phyloP scores from a whole-genome alignment of 2,113 vertebrate genomes.

The Trichomycterus rosablanca region DNA sequence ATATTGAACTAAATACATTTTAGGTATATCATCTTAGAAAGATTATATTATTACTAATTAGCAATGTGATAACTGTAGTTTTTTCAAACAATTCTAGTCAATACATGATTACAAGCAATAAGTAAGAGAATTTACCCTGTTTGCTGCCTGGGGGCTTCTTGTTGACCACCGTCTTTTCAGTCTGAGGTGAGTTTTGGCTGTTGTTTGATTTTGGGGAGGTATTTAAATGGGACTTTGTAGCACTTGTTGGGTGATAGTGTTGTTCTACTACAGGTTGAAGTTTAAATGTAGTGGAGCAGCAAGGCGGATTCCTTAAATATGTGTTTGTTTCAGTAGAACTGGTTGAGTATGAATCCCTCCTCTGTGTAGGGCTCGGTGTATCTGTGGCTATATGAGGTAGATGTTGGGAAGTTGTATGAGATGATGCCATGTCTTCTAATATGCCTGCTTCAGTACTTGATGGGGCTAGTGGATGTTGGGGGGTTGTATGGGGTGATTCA shows the following conservation, averaged over 20 bases:
- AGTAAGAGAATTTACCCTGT: conserved; percentile 39
- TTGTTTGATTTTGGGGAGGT: conserved; percentile 15
- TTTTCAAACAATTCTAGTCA: not conserved
- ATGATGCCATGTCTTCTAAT: not conserved
- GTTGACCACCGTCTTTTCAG: conserved; percentile 24
- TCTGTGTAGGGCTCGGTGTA: not conserved
- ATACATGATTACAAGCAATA: conserved; percentile 1
- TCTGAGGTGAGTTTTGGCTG: conserved; percentile 5
- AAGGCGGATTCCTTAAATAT: not conserved
- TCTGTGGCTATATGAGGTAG: not conserved
- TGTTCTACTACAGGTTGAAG: not conserved
- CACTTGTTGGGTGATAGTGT: not conserved
- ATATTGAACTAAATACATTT: conserved; percentile 2
- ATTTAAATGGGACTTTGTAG: conserved; percentile 1
- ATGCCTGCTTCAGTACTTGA: not conserved
- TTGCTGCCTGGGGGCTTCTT: conserved; percentile 20
- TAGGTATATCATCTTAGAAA: not conserved
- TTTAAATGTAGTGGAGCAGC: conserved; percentile 1
- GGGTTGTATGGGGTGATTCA: not conserved
- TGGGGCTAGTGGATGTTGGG: not conserved
- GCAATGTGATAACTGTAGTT: not conserved
- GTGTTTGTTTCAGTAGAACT: not conserved
- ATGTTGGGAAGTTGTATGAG: conserved; percentile 1
- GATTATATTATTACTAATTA: not conserved
- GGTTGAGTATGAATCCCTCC: not conserved